phyloP scores from a whole-genome alignment of 2,113 vertebrate species.

The Syngnathus typhle region DNA sequence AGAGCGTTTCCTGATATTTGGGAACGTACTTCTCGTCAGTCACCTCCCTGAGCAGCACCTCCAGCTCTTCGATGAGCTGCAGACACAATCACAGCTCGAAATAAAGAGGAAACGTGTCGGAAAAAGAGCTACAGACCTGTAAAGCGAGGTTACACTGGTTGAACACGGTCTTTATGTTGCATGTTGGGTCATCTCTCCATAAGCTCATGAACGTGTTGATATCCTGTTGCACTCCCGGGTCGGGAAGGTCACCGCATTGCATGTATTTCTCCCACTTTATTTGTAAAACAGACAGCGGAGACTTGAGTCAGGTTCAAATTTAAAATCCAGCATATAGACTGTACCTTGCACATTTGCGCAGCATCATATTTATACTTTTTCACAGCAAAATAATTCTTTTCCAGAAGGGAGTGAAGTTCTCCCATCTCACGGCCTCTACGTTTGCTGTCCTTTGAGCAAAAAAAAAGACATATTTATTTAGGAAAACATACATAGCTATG shows the following conservation, averaged over 20 bases:
- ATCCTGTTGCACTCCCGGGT: conserved; percentile 75
- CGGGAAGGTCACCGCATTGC: conserved; percentile 79
- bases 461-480: not conserved
- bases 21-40: conserved; percentile 32
- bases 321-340: not conserved
- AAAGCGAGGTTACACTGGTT: conserved; percentile 73
- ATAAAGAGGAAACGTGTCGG: not conserved
- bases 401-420: conserved; percentile 72
- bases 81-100: not conserved
- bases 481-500: not conserved
- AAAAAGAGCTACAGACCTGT: conserved; percentile 61
- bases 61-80: conserved; percentile 80
- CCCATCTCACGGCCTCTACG: conserved; percentile 73
- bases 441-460: conserved; percentile 66
- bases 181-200: conserved; percentile 76
- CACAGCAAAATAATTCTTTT: conserved; percentile 69
- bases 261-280: conserved; percentile 84
- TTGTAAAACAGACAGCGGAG: not conserved
- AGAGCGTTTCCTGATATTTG: conserved; percentile 69
- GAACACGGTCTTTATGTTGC: conserved; percentile 68
- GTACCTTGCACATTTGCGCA: conserved; percentile 63
- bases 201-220: conserved; percentile 85
- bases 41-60: conserved; percentile 68
- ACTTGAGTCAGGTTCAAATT: not conserved
- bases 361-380: conserved; percentile 62